phyloP scores from a whole-genome alignment of 2,797 vertebrate species.

The Sebastolobus alascanus region DNA sequence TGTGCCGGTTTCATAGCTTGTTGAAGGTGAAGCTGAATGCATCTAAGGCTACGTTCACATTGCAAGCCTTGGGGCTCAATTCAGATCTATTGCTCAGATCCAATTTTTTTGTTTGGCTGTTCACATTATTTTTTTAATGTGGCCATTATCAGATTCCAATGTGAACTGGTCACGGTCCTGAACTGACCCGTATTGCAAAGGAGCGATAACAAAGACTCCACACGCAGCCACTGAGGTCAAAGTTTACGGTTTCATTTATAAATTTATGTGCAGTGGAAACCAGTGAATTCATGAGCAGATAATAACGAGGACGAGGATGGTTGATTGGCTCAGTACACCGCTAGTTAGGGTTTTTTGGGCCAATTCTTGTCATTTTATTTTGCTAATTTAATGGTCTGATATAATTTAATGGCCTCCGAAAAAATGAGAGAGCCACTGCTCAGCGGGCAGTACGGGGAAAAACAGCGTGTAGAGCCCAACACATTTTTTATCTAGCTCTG shows the following conservation, averaged over 20 bases:
- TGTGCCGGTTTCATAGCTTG: neutral
- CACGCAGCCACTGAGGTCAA: neutral
- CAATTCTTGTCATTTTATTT: neutral
- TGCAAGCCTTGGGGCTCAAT: neutral
- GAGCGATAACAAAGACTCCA: too few relatives aligned
- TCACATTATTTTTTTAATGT: neutral
- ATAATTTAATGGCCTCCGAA: neutral
- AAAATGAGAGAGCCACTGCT: neutral
- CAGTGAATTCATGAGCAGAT: neutral
- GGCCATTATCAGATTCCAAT: neutral
- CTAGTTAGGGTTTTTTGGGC: neutral
- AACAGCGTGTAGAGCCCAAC: neutral
- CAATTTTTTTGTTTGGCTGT: too few relatives aligned
- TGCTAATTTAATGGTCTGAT: neutral
- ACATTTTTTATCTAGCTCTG: neutral
- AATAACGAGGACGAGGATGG: neutral
- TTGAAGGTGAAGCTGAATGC: slow-evolving; percentile 6
- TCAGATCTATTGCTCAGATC: neutral
- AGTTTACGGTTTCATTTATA: neutral
- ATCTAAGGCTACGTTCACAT: neutral
- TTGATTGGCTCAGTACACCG: neutral
- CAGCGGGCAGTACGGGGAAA: neutral
- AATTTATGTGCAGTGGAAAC: neutral
- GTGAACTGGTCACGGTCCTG: neutral
- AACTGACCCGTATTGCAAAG: too few relatives aligned